phyloP scores from a whole-genome alignment of 1,140 invertebrate species.

The Metaphire vulgaris region DNA sequence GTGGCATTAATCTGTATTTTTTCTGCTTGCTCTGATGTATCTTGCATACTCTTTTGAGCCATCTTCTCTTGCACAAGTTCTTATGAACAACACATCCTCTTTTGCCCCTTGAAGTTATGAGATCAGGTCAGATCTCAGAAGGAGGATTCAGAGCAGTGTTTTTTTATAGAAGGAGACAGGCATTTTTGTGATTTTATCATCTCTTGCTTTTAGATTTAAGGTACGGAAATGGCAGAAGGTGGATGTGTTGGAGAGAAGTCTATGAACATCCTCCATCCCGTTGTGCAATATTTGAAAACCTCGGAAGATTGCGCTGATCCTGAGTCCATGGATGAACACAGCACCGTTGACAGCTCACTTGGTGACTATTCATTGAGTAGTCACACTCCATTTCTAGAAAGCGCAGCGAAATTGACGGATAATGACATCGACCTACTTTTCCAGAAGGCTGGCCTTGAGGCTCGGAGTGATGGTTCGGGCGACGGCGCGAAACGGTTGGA shows the following conservation, averaged over 20 bases:
- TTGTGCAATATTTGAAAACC: not conserved
- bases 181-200: too few species aligned
- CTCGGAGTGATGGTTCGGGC: too few species aligned
- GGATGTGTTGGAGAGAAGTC: not conserved
- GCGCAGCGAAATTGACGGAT: not conserved
- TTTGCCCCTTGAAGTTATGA: too few species aligned
- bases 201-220: too few species aligned
- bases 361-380: not conserved
- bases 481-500: not conserved
- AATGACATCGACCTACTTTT: not conserved
- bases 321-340: not conserved
- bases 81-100: too few species aligned
- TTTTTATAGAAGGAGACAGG: too few species aligned
- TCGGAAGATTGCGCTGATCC: not conserved
- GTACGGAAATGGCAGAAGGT: not conserved
- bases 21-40: too few species aligned
- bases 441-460: not conserved
- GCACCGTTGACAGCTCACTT: not conserved
- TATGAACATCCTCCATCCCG: not conserved
- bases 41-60: too few species aligned
- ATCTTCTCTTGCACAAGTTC: too few species aligned
- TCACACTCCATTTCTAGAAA: not conserved
- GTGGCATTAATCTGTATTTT: too few species aligned
- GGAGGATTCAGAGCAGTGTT: too few species aligned
- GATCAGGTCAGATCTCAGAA: too few species aligned